Evolutionary conservation across 2,113 vertebrate genomes (phyloP).

Genomic region (Psilopogon haemacephalus): DNA sequence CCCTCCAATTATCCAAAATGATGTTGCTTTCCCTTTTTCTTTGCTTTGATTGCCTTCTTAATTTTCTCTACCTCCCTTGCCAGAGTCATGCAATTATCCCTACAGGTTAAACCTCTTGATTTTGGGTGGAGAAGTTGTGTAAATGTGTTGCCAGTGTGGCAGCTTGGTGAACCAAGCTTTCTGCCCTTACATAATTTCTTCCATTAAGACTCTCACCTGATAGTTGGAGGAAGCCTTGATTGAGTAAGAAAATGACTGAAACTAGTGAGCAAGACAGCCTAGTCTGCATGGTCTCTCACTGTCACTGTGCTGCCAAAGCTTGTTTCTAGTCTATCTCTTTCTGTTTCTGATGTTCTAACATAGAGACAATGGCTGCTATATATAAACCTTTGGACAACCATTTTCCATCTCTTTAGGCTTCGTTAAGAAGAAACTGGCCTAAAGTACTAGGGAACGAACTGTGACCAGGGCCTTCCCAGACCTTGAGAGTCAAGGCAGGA

Average conservation of each 20-base stretch:
- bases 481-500: not conserved
- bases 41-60: conserved; percentile 68
- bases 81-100: conserved; percentile 55
- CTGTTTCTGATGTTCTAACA: not conserved
- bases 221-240: not conserved
- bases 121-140: conserved; percentile 52
- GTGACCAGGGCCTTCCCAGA: not conserved
- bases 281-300: not conserved
- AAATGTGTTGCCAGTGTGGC: conserved; percentile 32
- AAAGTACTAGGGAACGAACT: not conserved
- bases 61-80: conserved; percentile 35
- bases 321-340: not conserved
- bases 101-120: conserved; percentile 33
- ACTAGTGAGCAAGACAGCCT: not conserved
- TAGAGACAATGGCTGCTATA: accelerated
- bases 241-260: not conserved
- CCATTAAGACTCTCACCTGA: not conserved
- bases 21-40: conserved; percentile 71
- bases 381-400: not conserved
- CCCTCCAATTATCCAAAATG: conserved; percentile 71
- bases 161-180: conserved; percentile 25
- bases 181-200: conserved; percentile 45
- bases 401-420: not conserved
- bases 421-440: not conserved
- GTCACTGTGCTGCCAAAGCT: not conserved